Base-by-base conservation (phyloP, 2,113 vertebrate genomes). In the Phalacrocorax pelagicus region DNA sequence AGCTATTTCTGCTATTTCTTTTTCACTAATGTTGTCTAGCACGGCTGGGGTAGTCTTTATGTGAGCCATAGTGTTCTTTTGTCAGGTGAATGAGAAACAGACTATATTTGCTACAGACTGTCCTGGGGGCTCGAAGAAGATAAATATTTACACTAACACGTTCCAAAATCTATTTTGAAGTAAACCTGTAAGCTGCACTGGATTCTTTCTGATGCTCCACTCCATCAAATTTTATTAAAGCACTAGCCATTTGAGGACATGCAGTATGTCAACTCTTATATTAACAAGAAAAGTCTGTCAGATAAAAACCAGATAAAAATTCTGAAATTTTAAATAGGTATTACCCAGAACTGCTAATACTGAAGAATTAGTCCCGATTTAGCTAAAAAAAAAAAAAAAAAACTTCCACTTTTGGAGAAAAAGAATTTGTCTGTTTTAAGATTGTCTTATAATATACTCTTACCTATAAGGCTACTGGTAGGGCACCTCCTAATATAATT, bases 171-270 rank as follows among this genome's bases (percentile, higher is more conserved):
- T 89, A 11, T 47, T 90, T 46, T 81, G 5, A 95, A 88, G 47
- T 73, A 75, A 81, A 71, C 3, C 1, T 66, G 9, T 54, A 23
- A 86, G 11, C 21, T 79, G 11, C 4, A 55, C 2, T 62, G 44
- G 20, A 52, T 87, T 86, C 29, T 7, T 89, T 73, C 22, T 69
- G 40, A 57, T 58, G 22, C 0, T 32, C 3, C 14, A 73, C 38
- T 75, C 36, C 61, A 75, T 15, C 34, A 91, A 73, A 77, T 77
- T 88, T 93, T 61, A 36, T 70, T 62, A 79, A 86, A 83, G 12
- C 15, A 52, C 12, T 47, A 20, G 4, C 4, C 26, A 12, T 73
- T 86, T 70, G n/a, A 94, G 55, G 29, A 70, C 30, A 40, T 40
- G 6, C 7, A 7, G 7, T 29, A 19, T 0, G 15, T 19, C 8